Evolutionary conservation across 2,797 vertebrate species (phyloP), one percentile per base, ranked within the genome.

Genomic region (Schizothorax lantsangensis): DNA sequence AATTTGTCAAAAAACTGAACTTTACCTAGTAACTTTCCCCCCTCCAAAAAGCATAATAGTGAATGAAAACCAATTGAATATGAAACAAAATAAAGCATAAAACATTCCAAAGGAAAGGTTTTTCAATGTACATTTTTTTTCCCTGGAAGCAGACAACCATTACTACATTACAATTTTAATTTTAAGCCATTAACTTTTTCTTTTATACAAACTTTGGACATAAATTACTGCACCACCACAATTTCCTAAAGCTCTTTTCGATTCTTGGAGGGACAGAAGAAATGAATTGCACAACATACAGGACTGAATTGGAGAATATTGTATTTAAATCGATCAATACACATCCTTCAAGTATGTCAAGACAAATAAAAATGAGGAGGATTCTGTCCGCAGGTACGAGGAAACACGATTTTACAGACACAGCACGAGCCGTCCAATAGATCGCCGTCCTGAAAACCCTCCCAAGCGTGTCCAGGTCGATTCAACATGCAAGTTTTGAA

Each of bases 341-440:
- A 89, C 89, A 89, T 89, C 86, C 81, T 92, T 91, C 88, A 91
- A 92, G 90, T 91, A 90, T 87, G 85, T 88, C 64, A 30, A 86
- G 87, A 88, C 59, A 62, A 73, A 80, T 0, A 17, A 62, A 33
- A 17, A 15, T 5, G 26, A 15, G 72, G 19, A 84, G 83, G 81
- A 83, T 81, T 87, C 84, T 81, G 83, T 77, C 80, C 45, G 86
- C 40, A 84, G 33, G 79, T 81, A 80, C 86, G 77, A 85, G 84
- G 79, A 86, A 71, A 85, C 73, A 84, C 79, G 14, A 75, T 74
- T 79, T 74, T 83, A 86, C 54, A 79, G 74, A 84, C 62, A 45
- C 21, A 71, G 73, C 62, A 47, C n/a, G 19, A 86, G 80, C 82
- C 47, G 33, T 85, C 62, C 52, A 43, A 72, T 6, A 33, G 75